A percentile compares a stretch with the other conserved stretches of the same genome.
Evolutionary conservation across 2,113 vertebrate species (phyloP).

Genomic region (Tragulus kanchil): DNA sequence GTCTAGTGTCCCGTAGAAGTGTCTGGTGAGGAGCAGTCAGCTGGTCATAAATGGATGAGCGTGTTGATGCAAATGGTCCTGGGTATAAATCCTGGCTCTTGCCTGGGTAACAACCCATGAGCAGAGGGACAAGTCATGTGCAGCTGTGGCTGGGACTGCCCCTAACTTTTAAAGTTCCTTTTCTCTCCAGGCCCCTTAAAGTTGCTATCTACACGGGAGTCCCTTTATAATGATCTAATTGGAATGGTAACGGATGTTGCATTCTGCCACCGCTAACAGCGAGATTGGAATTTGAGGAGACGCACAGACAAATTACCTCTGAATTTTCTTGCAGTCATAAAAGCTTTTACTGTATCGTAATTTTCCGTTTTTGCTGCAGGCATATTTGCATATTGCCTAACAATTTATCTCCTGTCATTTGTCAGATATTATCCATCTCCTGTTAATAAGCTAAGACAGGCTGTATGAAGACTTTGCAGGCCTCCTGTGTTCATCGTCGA

Average conservation of each 20-base stretch:
- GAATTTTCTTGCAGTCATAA: conserved; percentile 86
- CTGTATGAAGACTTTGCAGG: conserved; percentile 71
- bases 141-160: neutral
- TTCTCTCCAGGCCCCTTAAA: neutral
- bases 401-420: conserved; percentile 84
- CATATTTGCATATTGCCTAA: conserved; percentile 88
- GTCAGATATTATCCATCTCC: conserved; percentile 86
- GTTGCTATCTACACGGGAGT: conserved; percentile 11
- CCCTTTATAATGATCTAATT: conserved; percentile 79
- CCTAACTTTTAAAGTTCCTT: neutral
- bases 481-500: neutral
- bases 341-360: conserved; percentile 89
- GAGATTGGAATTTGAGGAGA: conserved; percentile 83
- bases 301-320: conserved; percentile 86
- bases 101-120: neutral
- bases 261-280: conserved; percentile 72
- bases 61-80: neutral
- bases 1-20: neutral
- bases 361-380: conserved; percentile 87
- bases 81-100: neutral
- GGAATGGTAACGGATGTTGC: conserved; percentile 80
- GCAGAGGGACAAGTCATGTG: neutral
- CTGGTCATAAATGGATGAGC: too few relatives aligned
- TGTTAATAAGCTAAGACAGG: conserved; percentile 83
- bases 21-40: fast-evolving